Base-by-base conservation (phyloP, 2,113 vertebrate species). In the Paralichthys olivaceus region DNA sequence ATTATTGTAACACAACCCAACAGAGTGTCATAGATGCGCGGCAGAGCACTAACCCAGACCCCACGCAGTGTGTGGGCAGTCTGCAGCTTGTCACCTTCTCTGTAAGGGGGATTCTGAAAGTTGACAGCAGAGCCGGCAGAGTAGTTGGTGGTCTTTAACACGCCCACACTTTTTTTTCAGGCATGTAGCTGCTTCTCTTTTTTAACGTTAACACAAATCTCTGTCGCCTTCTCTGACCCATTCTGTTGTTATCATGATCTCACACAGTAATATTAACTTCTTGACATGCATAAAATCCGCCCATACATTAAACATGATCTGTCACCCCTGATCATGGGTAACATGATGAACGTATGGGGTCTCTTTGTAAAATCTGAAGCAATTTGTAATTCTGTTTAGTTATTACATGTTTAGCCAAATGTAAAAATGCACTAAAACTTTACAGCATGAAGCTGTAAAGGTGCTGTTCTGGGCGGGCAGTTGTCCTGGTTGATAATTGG, bases 401-500 rank as follows among this genome's bases (percentile, higher is more conserved):
- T 8, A 8, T 34, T 8, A 34, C 32, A 34, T 8, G 8, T 32
- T 32, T 32, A 32, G 29, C 29, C 32, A 32, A 32, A 32, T n/a
- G n/a, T n/a, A 40, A 40, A 40, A 12, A 12, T 40, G 37, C 37
- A 29, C 3, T 3, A 29, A 2, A 29, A 29, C 37, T 40, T 40
- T 40, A 40, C 37, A 7, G 62, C 72, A 51, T 45, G 69, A 53
- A 72, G 81, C 76, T 60, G 81, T 45, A 22, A 76, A 79, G 74
- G 47, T 40, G 47, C 29, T 74, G 75, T 72, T 86, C 79, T 77
- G 58, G 25, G 58, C 26, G 12, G 71, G 73, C 15, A 40, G 79
- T 51, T 66, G 83, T 88, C 76, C 84, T 43, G 82, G 67, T 70
- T 58, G 86, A 75, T 89, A 86, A 88, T 86, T 80, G 76, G 90